These are phyloP conservation scores for Heliconius himera DNA, from an alignment of 1,140 invertebrate species.

Conservation along the genomic window DNA sequence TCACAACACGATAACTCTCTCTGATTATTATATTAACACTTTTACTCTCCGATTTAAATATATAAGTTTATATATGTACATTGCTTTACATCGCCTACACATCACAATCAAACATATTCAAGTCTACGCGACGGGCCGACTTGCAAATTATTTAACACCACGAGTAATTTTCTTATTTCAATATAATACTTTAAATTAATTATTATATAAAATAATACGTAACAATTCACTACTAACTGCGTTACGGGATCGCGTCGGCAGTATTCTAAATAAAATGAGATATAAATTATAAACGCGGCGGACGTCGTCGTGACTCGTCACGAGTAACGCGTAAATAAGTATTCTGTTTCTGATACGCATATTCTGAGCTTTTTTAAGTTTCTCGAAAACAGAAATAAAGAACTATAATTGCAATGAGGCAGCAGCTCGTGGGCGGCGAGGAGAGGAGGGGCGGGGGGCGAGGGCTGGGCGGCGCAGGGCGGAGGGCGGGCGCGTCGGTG, in stretches of 20 bases:
- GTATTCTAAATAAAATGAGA: background rate
- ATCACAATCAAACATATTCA: too few relatives aligned
- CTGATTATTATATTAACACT: too few relatives aligned
- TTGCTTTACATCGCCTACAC: too few relatives aligned
- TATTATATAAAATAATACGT: background rate
- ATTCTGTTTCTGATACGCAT: background rate
- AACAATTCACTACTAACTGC: background rate
- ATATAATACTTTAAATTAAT: background rate
- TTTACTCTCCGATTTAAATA: too few relatives aligned
- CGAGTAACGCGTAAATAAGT: background rate
- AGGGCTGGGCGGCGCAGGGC: background rate
- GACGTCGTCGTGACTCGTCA: background rate
- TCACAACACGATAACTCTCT: too few relatives aligned
- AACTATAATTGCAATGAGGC: background rate
- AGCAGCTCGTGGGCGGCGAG: too few relatives aligned
- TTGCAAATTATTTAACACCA: too few relatives aligned
- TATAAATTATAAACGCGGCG: background rate
- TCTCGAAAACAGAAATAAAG: background rate
- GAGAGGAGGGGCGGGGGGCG: too few relatives aligned
- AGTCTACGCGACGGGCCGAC: too few relatives aligned
- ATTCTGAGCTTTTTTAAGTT: constrained; percentile 4
- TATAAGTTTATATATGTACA: too few relatives aligned
- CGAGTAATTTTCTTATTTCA: too few relatives aligned
- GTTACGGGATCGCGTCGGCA: background rate
- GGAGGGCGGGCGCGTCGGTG: background rate